Evolutionary conservation across 2,113 vertebrate genomes (phyloP).

Genomic region (Hystrix brachyura): DNA sequence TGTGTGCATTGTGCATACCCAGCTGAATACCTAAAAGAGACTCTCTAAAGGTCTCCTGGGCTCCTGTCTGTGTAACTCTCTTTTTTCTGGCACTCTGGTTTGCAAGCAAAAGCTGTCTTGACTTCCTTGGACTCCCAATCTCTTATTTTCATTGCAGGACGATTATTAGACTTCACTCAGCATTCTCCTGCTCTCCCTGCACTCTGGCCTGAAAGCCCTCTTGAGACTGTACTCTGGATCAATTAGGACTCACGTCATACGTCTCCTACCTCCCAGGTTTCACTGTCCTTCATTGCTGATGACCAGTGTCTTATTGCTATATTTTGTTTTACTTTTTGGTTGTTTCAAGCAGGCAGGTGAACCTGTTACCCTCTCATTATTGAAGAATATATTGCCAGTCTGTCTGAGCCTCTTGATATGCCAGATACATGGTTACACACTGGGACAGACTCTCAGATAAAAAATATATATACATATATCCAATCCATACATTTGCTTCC

Average conservation of each 20-base stretch:
- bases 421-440: background rate
- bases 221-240: background rate
- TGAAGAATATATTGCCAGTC: conserved; percentile 17
- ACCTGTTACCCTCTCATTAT: background rate
- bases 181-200: background rate
- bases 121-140: background rate
- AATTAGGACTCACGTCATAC: background rate
- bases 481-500: conserved; percentile 53
- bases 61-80: background rate
- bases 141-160: background rate
- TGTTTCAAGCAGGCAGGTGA: conserved; percentile 42
- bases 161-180: background rate
- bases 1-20: background rate
- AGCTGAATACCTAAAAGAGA: background rate
- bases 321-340: background rate
- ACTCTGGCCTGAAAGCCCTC: background rate
- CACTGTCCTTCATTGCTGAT: background rate
- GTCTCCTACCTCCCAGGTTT: background rate
- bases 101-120: background rate
- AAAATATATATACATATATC: background rate
- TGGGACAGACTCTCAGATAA: conserved; percentile 56
- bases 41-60: background rate
- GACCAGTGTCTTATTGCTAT: background rate
- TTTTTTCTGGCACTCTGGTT: background rate
- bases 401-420: conserved; percentile 25